Conservation (phyloP, 2,888 invertebrate species). For the Torymus texanus region DNA sequence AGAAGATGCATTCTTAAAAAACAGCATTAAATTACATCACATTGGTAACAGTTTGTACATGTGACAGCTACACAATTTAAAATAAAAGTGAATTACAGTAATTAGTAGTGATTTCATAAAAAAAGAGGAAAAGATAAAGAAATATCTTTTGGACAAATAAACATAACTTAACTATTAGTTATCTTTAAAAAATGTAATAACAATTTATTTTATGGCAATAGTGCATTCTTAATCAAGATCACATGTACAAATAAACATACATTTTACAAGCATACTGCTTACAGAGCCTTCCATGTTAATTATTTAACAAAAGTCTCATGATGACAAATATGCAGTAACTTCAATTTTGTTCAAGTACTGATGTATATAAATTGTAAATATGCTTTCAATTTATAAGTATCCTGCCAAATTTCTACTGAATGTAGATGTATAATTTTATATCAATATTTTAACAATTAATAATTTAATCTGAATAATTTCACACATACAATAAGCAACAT, state of each 20-base stretch:
- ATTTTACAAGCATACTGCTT: conserved; percentile 16
- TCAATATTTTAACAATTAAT: conserved; percentile 30
- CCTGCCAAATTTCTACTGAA: conserved; percentile 25
- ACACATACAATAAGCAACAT: conserved; percentile 29
- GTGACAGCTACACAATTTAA: conserved; percentile 17
- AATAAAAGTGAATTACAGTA: background rate
- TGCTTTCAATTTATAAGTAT: background rate
- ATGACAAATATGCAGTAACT: background rate
- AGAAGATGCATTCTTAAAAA: conserved; percentile 9
- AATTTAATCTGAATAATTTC: conserved; percentile 27
- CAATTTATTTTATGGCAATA: too few species aligned
- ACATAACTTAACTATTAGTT: too few species aligned
- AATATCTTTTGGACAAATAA: too few species aligned
- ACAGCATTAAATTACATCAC: conserved; percentile 21
- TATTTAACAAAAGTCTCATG: conserved; percentile 9
- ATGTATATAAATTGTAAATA: conserved; percentile 30
- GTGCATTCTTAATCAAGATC: background rate
- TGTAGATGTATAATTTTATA: conserved; percentile 19
- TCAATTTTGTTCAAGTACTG: conserved; percentile 31
- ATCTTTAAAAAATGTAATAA: too few species aligned
- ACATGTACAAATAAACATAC: conserved; percentile 12
- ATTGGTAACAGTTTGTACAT: conserved; percentile 33
- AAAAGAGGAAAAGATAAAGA: background rate
- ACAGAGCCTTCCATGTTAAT: background rate
- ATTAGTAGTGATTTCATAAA: background rate